Evolutionary conservation across 1,140 invertebrate genomes (phyloP), one percentile per base, ranked within the genome.

Genomic region (Dreissena rostriformis): DNA sequence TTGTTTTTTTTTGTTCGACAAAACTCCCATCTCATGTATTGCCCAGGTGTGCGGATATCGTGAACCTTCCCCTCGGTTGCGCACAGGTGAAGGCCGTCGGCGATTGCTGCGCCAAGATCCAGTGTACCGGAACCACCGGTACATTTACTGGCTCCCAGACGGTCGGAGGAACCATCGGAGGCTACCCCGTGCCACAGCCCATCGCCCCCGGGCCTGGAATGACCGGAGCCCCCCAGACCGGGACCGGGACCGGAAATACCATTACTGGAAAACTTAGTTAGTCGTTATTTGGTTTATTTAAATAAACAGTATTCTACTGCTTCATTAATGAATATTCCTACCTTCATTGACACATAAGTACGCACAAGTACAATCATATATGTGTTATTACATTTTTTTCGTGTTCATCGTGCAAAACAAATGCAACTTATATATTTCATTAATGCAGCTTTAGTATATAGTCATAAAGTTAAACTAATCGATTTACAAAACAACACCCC

Each of bases 101-200:
- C 8, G 85, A 75, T 39, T 86, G 80, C 29, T 78, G 76, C 66
- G 75, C 81, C 5, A 79, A 61, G 26, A 74, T 74, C 76, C 6
- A 66, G 49, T 75, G 85, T 68, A 51, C 52, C 28, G 81, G 82
- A 53, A 67, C 73, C 5, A 51, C 53, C 17, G 76, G 81, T 0
- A 74, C 70, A 7, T 80, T 82, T 67, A 84, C 76, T 52, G 88
- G 88, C 12, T 83, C 66, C 24, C 65, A 79, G 51, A 75, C 71
- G n/a, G 67, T 78, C 10, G 67, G 67, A n/a, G 61, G 75, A 22
- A 75, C 81, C 10, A 80, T 78, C 12, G 85, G 82, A 61, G 82
- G 77, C 11, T 78, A 85, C 22, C 88, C 88, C 17, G 49, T 85
- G 0, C 86, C 88, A 1, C 76, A 68, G 52, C 75, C 76, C 15